Evolutionary conservation across 2,888 invertebrate species (phyloP).

Genomic region (Tenthredo distinguenda): DNA sequence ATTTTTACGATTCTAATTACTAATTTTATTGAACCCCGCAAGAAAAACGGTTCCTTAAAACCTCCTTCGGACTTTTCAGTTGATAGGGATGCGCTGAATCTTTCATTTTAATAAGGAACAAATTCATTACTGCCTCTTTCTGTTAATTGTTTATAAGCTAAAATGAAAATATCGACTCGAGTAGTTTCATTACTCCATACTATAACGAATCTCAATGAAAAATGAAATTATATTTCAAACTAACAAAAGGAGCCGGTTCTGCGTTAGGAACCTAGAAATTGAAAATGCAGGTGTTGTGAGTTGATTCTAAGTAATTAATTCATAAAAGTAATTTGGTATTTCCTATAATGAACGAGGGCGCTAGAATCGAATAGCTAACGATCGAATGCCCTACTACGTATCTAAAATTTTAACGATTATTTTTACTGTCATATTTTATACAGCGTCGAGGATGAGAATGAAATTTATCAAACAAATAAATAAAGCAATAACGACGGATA

Average conservation of each 20-base stretch:
- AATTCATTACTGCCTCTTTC: neutral
- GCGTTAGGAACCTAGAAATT: constrained; percentile 39
- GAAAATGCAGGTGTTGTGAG: constrained; percentile 30
- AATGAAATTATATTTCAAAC: constrained; percentile 8
- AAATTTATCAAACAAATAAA: neutral
- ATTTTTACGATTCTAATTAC: neutral
- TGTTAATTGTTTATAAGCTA: neutral
- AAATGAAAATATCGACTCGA: neutral
- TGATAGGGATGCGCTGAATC: neutral
- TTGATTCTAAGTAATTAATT: constrained; percentile 13
- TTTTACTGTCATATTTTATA: neutral
- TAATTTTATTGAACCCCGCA: neutral
- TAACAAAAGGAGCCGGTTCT: constrained; percentile 25
- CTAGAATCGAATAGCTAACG: neutral
- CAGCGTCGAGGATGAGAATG: neutral
- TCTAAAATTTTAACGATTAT: neutral
- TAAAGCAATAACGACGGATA: neutral
- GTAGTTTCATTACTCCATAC: constrained; percentile 34
- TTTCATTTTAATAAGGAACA: neutral
- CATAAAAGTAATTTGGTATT: neutral
- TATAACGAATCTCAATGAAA: neutral
- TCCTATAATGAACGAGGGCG: neutral
- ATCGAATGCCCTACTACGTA: neutral
- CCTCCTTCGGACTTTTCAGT: neutral
- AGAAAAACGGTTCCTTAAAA: neutral